These are phyloP conservation scores for Sarcophaga rosellei DNA, from an alignment of 2,888 invertebrate genomes.

Conservation along the genomic window DNA sequence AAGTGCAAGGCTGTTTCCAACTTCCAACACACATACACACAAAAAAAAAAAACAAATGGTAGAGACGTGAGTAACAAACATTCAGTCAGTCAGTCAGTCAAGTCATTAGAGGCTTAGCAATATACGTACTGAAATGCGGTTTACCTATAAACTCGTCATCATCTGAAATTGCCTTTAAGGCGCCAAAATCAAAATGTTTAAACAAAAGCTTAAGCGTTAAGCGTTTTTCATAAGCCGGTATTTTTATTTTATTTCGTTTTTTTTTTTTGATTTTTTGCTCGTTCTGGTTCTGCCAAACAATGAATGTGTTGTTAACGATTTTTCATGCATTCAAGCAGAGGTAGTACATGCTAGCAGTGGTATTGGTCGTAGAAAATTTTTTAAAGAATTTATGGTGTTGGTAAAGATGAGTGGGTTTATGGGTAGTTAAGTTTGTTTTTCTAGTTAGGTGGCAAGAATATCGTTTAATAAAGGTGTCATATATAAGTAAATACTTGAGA, in stretches of 20 bases:
- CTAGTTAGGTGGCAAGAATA: not conserved
- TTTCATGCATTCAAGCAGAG: slow-evolving; percentile 49
- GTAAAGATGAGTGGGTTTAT: too few relatives aligned
- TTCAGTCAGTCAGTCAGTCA: too few relatives aligned
- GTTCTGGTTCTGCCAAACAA: slow-evolving; percentile 7
- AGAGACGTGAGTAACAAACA: not conserved
- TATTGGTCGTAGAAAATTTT: too few relatives aligned
- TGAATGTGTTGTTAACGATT: slow-evolving; percentile 43
- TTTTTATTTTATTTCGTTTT: slow-evolving; percentile 31
- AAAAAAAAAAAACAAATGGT: not conserved
- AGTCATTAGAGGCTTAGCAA: too few relatives aligned
- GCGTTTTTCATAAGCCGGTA: slow-evolving; percentile 42
- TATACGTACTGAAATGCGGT: slow-evolving; percentile 43
- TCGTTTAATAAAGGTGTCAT: not conserved
- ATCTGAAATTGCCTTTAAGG: slow-evolving; percentile 64
- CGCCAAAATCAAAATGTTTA: slow-evolving; percentile 54
- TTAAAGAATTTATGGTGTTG: too few relatives aligned
- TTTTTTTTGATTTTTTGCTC: not conserved
- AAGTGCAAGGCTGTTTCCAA: slow-evolving; percentile 60
- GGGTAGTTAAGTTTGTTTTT: slow-evolving; percentile 9
- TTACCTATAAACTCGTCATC: slow-evolving; percentile 65
- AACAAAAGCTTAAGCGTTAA: slow-evolving; percentile 58
- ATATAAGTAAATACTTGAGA: too few relatives aligned
- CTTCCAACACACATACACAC: not conserved
- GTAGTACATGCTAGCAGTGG: not conserved